Conservation (phyloP, 2,888 invertebrate species). For the Lasioglossum villosulum region DNA sequence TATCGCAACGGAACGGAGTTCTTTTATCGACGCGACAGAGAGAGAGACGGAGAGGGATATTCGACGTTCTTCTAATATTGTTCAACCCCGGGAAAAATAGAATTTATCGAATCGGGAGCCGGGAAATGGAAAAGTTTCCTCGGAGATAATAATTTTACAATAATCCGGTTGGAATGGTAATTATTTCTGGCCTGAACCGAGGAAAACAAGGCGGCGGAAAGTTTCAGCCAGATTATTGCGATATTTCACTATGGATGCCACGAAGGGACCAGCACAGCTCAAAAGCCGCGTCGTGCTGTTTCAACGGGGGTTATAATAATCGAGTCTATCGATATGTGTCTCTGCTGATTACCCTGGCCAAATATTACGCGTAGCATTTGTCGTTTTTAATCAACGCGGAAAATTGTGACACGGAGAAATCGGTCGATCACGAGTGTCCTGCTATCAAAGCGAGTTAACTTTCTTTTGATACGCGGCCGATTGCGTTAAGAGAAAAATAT, state of each 20-base stretch:
- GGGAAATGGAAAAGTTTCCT: background rate
- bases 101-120: background rate
- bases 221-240: background rate
- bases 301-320: background rate
- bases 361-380: slow-evolving; percentile 55
- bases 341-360: background rate
- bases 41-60: background rate
- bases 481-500: slow-evolving; percentile 18
- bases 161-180: background rate
- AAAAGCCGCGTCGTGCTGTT: background rate
- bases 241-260: background rate
- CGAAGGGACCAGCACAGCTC: background rate
- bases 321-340: background rate
- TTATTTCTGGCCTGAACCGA: background rate
- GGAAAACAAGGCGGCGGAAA: background rate
- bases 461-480: slow-evolving; percentile 44
- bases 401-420: background rate
- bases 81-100: background rate
- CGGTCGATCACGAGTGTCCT: slow-evolving; percentile 17
- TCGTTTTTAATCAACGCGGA: slow-evolving; percentile 49
- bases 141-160: slow-evolving; percentile 8
- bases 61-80: slow-evolving; percentile 5
- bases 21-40: background rate
- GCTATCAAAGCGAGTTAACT: slow-evolving; percentile 19
- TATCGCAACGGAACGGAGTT: background rate